phyloP scores from a whole-genome alignment of 1,140 invertebrate species.

The Trinorchestia longiramus region DNA sequence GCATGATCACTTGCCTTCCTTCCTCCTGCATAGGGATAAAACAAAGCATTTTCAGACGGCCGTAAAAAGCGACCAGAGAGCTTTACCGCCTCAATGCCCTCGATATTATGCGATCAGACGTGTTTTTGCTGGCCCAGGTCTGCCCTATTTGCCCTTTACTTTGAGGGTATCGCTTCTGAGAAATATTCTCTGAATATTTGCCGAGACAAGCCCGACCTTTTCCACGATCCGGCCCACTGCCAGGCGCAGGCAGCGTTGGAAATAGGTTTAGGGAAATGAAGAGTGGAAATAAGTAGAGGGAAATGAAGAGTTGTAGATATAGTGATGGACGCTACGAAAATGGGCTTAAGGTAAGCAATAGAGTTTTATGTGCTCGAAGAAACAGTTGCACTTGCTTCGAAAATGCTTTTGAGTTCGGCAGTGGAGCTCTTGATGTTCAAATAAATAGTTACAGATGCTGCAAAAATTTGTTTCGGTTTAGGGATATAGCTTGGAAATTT shows the following conservation, averaged over 20 bases:
- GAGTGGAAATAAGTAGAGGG: not conserved
- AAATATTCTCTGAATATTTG: constrained; percentile 30
- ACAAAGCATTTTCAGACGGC: not conserved
- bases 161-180: not conserved
- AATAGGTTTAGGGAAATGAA: not conserved
- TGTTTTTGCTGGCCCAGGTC: not conserved
- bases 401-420: too few species aligned
- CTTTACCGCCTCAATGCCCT: not conserved
- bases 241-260: not conserved
- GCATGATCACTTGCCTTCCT: not conserved
- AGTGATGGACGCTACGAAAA: not conserved
- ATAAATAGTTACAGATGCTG: too few species aligned
- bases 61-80: not conserved
- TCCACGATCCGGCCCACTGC: not conserved
- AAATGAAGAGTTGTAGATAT: not conserved
- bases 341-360: not conserved
- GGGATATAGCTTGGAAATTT: too few species aligned
- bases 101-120: constrained; percentile 9
- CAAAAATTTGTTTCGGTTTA: too few species aligned
- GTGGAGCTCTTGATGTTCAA: too few species aligned
- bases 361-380: not conserved
- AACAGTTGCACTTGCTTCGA: not conserved
- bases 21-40: not conserved
- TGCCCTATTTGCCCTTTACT: constrained; percentile 25
- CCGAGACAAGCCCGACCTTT: not conserved